A percentile compares a stretch with the other conserved stretches of the same genome.
These are phyloP conservation scores for Gorilla gorilla DNA, from an alignment of 2,113 vertebrate species.

Conservation along the genomic window DNA sequence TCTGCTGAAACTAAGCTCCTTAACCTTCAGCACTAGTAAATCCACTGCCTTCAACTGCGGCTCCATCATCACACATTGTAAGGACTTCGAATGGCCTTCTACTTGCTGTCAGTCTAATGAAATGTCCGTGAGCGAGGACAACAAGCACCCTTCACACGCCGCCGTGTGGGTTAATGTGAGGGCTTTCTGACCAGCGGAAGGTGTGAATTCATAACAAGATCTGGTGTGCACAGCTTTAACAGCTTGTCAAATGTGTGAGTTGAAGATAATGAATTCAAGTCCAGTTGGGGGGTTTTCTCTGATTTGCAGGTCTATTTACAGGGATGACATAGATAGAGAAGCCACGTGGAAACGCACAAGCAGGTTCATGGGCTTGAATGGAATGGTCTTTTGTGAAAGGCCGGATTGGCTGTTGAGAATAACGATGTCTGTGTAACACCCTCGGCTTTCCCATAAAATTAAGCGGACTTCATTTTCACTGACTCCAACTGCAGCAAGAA, in stretches of 20 bases:
- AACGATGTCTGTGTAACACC: no score
- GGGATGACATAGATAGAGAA: constrained; percentile 1
- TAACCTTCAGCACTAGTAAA: not conserved
- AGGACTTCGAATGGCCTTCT: constrained; percentile 42
- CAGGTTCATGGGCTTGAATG: not conserved
- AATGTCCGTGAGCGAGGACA: fast-evolving
- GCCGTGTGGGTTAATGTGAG: constrained; percentile 39
- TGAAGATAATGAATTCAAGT: constrained; percentile 77
- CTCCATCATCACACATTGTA: constrained; percentile 32
- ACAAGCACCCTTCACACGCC: not conserved
- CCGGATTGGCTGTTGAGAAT: fast-evolving
- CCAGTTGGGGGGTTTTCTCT: constrained; percentile 36
- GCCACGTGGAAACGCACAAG: not conserved
- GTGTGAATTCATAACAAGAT: constrained; percentile 77
- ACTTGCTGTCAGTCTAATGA: constrained; percentile 44
- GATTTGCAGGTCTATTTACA: constrained; percentile 68
- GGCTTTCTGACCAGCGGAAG: constrained; percentile 54
- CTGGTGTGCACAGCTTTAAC: constrained; percentile 64
- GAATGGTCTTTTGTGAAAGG: not conserved
- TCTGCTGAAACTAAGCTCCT: not conserved
- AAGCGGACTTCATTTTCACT: not conserved
- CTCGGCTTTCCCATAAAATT: not conserved
- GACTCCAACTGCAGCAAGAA: not conserved
- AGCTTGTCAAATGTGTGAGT: constrained; percentile 74
- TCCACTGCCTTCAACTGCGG: not conserved